Evolutionary conservation across 2,797 vertebrate species (phyloP), one percentile per base, ranked within the genome.

Genomic region (Toxotes lorentzi): DNA sequence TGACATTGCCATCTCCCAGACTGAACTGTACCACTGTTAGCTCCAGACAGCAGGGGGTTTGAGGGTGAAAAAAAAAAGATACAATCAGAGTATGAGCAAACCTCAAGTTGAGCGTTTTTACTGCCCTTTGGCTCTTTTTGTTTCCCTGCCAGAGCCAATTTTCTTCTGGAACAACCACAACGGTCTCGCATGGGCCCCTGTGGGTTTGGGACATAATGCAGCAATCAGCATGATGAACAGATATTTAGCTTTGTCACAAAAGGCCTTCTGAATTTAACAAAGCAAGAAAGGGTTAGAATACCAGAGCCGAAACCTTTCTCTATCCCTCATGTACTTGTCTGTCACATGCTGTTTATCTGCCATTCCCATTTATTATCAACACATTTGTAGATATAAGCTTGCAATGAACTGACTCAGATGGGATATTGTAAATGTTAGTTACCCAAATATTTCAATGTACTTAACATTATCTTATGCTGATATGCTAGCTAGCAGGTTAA

Each of bases 51-150:
- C 70, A 65, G 77, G 79, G 57, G 59, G 27, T 43, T 62, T 4
- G 14, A 73, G 35, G 27, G 41, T 17, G 1, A 1, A 0, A 6
- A 34, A 30, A 23, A 64, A 34, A 59, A 81, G n/a, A 78, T 51
- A 56, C 8, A 41, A 73, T 83, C 50, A 60, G 48, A 86, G 62
- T 51, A 54, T 12, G 27, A 78, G 51, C 51, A 82, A 89, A 85
- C 47, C 70, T 85, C 64, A 76, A 76, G 63, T 70, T 71, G 51
- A 89, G 81, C 59, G 68, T 59, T 84, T 89, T 82, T 59, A 41
- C 43, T 82, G 77, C 58, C 83, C 67, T 78, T 80, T 78, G 71
- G 86, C 79, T 77, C 60, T 57, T 85, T 87, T 85, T 88, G 56
- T 88, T 70, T 88, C 16, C 24, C 70, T 83, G 84, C 75, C 82